Evolutionary conservation across 2,888 invertebrate genomes (phyloP), one percentile per base, ranked within the genome.

Genomic region (Rhodophaea formosa): DNA sequence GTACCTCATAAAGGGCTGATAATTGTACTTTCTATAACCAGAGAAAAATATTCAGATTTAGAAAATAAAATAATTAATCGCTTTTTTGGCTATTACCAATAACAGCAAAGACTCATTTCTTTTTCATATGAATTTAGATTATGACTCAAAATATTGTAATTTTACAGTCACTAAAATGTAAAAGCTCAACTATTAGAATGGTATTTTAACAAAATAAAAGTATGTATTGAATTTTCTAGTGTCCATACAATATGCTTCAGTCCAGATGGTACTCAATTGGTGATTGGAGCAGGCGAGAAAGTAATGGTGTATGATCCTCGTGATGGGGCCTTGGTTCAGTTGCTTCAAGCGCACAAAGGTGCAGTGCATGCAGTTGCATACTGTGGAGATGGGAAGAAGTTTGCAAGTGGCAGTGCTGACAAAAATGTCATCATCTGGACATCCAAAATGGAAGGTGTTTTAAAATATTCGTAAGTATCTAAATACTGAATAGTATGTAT

Each of bases 341-440:
- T 98, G 0, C 91, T 99, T 0, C 98, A 98, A 91, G 99, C 98
- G 0, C 99, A 99, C 80, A 98, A 98, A 84, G 98, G 98, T 63
- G 94, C 95, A 14, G 98, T 99, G 0, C 97, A 98, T 81, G 95
- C 97, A 67, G 96, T 98, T 0, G 95, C 96, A 39, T 99, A 98
- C 86, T 96, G 99, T 0, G 94, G 93, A 71, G 98, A 99, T 93
- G 99, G 99, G 0, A 97, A 97, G 77, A 94, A 97, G 71, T 99
- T 99, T 93, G 99, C 99, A 0, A 98, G 98, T 32, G 99, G 99
- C 0, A 96, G 98, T 73, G 97, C 98, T 2, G 99, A 99, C 81
- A 99, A 98, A 89, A 96, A 96, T 80, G 99, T 99, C 51, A 99
- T 99, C 63, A 97, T 99, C 67, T 99, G 99, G 99, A 98, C 97